phyloP scores from a whole-genome alignment of 2,797 vertebrate species.

The Phoeniculus purpureus region DNA sequence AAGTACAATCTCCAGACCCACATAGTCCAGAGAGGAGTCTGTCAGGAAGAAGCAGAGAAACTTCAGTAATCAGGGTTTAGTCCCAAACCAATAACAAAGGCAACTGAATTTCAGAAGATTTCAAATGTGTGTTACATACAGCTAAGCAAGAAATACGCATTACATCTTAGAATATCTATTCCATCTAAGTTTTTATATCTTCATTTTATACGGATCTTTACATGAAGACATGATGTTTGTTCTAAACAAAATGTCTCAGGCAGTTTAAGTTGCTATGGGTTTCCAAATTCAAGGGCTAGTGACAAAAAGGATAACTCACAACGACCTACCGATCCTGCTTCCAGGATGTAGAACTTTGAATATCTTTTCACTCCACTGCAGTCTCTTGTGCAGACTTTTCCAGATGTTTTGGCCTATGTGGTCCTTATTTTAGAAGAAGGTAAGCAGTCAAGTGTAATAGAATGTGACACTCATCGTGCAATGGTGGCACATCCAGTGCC shows the following conservation, averaged over 20 bases:
- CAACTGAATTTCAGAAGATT: not conserved
- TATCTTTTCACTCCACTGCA: not conserved
- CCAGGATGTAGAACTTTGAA: not conserved
- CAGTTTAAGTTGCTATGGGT: not conserved
- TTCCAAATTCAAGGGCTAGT: not conserved
- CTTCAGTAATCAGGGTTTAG: not conserved
- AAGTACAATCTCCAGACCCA: not conserved
- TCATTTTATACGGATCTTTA: not conserved
- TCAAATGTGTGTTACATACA: not conserved
- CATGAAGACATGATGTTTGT: not conserved
- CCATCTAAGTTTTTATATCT: too few relatives aligned
- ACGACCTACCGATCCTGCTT: not conserved
- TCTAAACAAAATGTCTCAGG: not conserved
- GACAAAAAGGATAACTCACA: not conserved
- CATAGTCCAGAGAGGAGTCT: not conserved
- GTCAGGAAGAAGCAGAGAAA: not conserved
- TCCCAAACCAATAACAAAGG: not conserved
- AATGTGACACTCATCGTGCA: not conserved
- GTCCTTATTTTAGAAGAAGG: not conserved
- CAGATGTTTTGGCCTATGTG: not conserved
- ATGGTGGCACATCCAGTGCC: accelerated
- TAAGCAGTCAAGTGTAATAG: not conserved
- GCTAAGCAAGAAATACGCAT: not conserved
- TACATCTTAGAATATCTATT: not conserved
- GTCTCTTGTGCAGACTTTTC: not conserved